Percentiles rank a stretch among this genome's conserved stretches.
Evolutionary conservation across 2,888 invertebrate genomes (phyloP).

Genomic region (Cheilosia scutellata): DNA sequence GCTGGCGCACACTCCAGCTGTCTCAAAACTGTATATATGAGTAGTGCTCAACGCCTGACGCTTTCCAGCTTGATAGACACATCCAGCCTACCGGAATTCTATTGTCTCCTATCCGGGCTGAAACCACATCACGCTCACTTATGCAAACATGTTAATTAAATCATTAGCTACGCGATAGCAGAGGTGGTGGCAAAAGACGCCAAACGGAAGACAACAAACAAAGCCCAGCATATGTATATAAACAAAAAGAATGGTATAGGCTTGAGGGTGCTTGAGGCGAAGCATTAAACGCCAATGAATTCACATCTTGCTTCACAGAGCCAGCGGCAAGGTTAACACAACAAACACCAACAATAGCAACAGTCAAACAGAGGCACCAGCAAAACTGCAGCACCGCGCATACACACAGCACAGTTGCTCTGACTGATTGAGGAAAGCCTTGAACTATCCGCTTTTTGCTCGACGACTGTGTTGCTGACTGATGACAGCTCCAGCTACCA

Average conservation of each 20-base stretch:
- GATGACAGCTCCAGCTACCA: slow-evolving; percentile 11
- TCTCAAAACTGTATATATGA: neutral
- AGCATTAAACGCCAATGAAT: slow-evolving; percentile 53
- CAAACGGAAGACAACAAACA: slow-evolving; percentile 47
- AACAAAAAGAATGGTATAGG: slow-evolving; percentile 15
- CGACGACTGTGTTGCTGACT: slow-evolving; percentile 5
- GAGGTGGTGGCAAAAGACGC: slow-evolving; percentile 24
- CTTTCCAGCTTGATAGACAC: slow-evolving; percentile 27
- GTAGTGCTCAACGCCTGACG: neutral
- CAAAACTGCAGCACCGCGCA: slow-evolving; percentile 34
- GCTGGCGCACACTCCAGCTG: slow-evolving; percentile 4
- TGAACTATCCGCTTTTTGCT: slow-evolving; percentile 62
- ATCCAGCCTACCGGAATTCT: slow-evolving; percentile 61
- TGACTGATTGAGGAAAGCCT: slow-evolving; percentile 61
- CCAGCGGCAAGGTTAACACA: slow-evolving; percentile 58
- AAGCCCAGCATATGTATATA: neutral
- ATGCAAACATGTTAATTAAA: slow-evolving; percentile 69
- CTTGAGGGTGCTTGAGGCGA: slow-evolving; percentile 17
- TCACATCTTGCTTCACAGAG: slow-evolving; percentile 50
- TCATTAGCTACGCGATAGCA: slow-evolving; percentile 44
- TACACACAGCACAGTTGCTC: slow-evolving; percentile 9
- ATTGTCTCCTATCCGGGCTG: slow-evolving; percentile 44
- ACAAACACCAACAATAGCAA: slow-evolving; percentile 30
- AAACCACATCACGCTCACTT: slow-evolving; percentile 47
- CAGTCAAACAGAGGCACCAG: slow-evolving; percentile 19